Percentiles rank a stretch among this genome's conserved stretches.
These are phyloP conservation scores for Chionoecetes opilio DNA, from an alignment of 1,140 invertebrate genomes.

Conservation along the genomic window DNA sequence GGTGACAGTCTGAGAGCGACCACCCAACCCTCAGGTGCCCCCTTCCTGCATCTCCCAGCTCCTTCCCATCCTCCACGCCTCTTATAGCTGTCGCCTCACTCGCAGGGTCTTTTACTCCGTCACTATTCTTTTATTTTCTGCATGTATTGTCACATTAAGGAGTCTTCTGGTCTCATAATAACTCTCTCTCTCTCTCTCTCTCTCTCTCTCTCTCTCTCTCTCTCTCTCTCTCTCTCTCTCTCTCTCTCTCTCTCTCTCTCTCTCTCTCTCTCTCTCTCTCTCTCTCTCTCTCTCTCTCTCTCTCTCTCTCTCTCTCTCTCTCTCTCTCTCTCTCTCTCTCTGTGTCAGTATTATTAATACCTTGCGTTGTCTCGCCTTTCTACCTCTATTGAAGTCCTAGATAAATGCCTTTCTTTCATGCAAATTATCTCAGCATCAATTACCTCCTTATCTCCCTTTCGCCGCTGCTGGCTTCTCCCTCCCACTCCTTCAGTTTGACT, in stretches of 20 bases:
- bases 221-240: conserved; percentile 2
- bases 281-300: too few species aligned
- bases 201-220: background rate
- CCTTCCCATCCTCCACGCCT: background rate
- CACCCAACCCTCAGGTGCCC: background rate
- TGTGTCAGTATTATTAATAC: background rate
- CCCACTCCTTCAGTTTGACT: background rate
- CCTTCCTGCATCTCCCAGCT: background rate
- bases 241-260: too few species aligned
- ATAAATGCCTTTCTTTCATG: background rate
- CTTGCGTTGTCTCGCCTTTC: background rate
- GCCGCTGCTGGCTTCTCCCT: background rate
- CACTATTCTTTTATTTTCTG: background rate
- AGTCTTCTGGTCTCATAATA: background rate
- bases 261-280: too few species aligned
- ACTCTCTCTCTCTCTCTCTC: background rate
- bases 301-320: too few species aligned
- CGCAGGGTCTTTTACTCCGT: background rate
- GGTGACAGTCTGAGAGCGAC: background rate
- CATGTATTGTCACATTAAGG: background rate
- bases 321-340: too few species aligned
- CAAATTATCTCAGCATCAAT: conserved; percentile 17
- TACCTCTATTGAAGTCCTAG: background rate
- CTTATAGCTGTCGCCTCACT: background rate
- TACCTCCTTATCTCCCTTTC: background rate